Conservation (phyloP, 53 echinoderm and acorn worm genomes). For the Henricia sp. region DNA sequence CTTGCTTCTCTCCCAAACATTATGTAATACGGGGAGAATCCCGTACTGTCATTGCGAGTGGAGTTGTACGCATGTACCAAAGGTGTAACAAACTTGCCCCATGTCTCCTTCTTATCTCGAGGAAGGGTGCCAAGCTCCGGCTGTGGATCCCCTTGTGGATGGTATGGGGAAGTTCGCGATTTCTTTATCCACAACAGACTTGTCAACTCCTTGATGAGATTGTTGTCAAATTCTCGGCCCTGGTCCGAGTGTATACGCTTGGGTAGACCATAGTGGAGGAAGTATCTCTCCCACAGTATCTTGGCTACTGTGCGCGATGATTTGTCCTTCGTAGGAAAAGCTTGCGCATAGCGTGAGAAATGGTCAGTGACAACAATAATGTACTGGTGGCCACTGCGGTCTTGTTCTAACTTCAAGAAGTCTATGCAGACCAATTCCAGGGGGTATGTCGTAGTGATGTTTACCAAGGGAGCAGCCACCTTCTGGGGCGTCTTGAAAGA, state of each 20-base stretch:
- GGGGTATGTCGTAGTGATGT: conserved; percentile 52
- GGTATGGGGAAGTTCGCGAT: conserved; percentile 58
- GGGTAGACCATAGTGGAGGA: conserved; percentile 44
- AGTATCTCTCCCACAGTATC: conserved; percentile 49
- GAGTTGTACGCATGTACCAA: conserved; percentile 63
- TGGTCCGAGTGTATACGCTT: conserved; percentile 57
- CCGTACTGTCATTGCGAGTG: conserved; percentile 47
- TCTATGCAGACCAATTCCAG: conserved; percentile 68
- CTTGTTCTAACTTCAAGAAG: conserved; percentile 59
- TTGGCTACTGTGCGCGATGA: conserved; percentile 46
- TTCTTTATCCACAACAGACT: conserved; percentile 36
- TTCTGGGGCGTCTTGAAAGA: conserved; percentile 26
- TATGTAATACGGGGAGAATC: conserved; percentile 54
- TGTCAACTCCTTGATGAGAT: conserved; percentile 51
- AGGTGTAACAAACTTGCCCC: conserved; percentile 66
- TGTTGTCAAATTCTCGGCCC: conserved; percentile 57
- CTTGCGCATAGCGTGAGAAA: conserved; percentile 51
- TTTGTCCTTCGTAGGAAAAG: conserved; percentile 41
- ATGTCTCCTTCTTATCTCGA: conserved; percentile 56
- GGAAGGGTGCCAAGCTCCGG: conserved; percentile 65
- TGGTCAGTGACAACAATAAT: conserved; percentile 65
- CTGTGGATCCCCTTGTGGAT: conserved; percentile 70
- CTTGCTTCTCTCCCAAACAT: no score
- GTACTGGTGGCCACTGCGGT: conserved; percentile 39
- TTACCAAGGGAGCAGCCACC: conserved; percentile 60